Conservation (phyloP, 1,140 invertebrate genomes). For the Charaxes varanes region DNA sequence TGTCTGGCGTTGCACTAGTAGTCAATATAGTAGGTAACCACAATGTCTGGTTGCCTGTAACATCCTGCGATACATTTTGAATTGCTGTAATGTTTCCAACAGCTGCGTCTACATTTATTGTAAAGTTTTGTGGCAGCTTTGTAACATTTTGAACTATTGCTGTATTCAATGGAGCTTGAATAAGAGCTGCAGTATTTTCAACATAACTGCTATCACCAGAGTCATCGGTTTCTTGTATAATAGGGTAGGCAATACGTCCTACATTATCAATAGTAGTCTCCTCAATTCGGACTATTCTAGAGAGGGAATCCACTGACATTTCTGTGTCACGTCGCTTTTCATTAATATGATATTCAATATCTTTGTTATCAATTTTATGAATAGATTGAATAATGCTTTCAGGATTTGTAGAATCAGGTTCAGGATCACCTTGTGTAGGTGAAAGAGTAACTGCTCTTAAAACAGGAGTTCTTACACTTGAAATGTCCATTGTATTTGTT, state of each 20-base stretch:
- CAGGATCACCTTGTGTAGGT: constrained; percentile 51
- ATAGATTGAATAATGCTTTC: constrained; percentile 63
- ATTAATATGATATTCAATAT: constrained; percentile 57
- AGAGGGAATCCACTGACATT: constrained; percentile 55
- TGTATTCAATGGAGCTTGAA: constrained; percentile 58
- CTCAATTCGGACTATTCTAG: constrained; percentile 57
- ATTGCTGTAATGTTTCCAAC: constrained; percentile 65
- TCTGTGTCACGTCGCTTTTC: constrained; percentile 56
- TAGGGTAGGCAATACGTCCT: constrained; percentile 50
- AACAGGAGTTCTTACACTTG: constrained; percentile 57
- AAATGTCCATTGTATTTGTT: constrained; percentile 64
- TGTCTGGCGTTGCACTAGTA: constrained; percentile 47
- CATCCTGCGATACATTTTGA: constrained; percentile 67
- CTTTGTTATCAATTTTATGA: constrained; percentile 59
- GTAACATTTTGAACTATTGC: constrained; percentile 67
- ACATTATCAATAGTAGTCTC: constrained; percentile 51
- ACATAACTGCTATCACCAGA: constrained; percentile 51
- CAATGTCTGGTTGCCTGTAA: constrained; percentile 58
- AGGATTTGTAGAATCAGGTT: constrained; percentile 66
- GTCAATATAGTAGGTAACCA: constrained; percentile 63
- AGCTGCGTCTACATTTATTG: constrained; percentile 62
- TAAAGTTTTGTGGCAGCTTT: constrained; percentile 67
- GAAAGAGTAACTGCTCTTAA: constrained; percentile 52
- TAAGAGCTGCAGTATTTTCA: constrained; percentile 57
- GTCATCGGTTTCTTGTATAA: constrained; percentile 58